Evolutionary conservation across 2,113 vertebrate species (phyloP).

Genomic region (Prinia subflava): DNA sequence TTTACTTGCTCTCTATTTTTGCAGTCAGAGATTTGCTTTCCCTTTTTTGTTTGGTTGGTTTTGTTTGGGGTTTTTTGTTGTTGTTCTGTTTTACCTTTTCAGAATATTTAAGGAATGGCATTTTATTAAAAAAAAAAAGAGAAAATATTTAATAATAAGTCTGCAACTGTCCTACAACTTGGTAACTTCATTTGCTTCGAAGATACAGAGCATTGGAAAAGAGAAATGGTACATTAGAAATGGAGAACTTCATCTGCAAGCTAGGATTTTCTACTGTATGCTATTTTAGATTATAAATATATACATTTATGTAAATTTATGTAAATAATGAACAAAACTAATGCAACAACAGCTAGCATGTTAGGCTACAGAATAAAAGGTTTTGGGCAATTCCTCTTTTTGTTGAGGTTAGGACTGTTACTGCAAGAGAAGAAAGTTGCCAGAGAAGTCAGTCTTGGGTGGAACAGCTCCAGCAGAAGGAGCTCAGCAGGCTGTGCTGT

Average conservation of each 20-base stretch:
- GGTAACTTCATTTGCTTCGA: not conserved
- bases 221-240: not conserved
- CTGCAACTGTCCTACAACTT: not conserved
- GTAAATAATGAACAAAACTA: not conserved
- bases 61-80: not conserved
- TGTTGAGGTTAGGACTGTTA: not conserved
- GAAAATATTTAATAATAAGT: not conserved
- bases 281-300: not conserved
- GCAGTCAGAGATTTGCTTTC: not conserved
- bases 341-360: not conserved
- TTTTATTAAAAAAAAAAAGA: not conserved
- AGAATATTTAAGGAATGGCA: not conserved
- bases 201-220: not conserved
- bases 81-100: not conserved
- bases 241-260: not conserved
- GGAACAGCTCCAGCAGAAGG: not conserved
- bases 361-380: not conserved
- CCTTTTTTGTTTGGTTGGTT: not conserved
- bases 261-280: not conserved
- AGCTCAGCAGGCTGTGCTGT: not conserved
- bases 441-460: not conserved
- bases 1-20: not conserved
- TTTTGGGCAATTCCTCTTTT: not conserved
- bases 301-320: not conserved
- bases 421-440: not conserved